Evolutionary conservation across 2,888 invertebrate species (phyloP), one percentile per base, ranked within the genome.

Genomic region (Pilophorus perplexus): DNA sequence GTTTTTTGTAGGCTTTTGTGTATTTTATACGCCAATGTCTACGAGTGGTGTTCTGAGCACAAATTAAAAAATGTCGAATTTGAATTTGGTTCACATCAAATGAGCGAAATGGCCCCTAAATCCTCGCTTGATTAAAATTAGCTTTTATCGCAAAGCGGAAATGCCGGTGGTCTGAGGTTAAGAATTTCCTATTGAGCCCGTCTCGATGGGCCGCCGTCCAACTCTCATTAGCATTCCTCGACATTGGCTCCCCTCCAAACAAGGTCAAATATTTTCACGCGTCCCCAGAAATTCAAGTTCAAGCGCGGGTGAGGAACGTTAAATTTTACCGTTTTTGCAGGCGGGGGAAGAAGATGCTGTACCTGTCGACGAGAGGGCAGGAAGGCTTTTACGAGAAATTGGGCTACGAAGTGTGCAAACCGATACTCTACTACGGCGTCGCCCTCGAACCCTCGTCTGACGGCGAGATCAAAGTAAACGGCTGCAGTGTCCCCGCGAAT

Each of bases 351-450:
- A 69, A 66, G 23, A 71, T 70, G 18, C 70, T 74, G 1, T 75
- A 74, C 62, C 69, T 76, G 23, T 74, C 75, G 0, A 76, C 76
- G 1, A 71, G 72, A 66, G 75, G 74, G 57, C 74, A 76, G 64
- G 74, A 75, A 71, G 73, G 72, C 42, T 76, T 76, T 69, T 76
- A 76, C 64, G 66, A 55, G 16, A 75, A 73, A 71, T 71, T 76
- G 1, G 76, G 76, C 3, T 76, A 75, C 67, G 64, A 69, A 25
- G 59, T 71, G 22, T 74, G 75, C 60, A 72, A 74, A 20, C 75
- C 73, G 10, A 62, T 73, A 2, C 59, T 66, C 22, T 70, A 68
- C 60, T 68, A 64, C 55, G 70, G 70, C 5, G 67, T 44, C 33
- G 67, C 68, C 3, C 60, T 50, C 33, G 67, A 68, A 64, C 67